Conservation (phyloP, 2,888 invertebrate species). For the Drosophila infuscata region DNA sequence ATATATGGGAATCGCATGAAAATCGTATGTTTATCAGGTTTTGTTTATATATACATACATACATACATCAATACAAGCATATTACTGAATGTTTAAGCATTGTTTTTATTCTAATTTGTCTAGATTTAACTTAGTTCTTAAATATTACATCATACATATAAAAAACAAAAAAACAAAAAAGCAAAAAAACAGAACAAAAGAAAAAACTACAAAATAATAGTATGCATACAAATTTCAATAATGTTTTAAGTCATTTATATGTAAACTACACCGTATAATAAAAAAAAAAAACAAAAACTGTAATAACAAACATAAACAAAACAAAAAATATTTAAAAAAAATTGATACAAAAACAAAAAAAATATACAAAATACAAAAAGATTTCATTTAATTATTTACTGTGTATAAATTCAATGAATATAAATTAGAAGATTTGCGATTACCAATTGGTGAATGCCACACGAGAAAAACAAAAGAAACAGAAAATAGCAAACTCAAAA, state of each 20-base stretch:
- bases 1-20: conserved; percentile 28
- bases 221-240: conserved; percentile 52
- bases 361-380: conserved; percentile 34
- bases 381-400: conserved; percentile 57
- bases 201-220: conserved; percentile 23
- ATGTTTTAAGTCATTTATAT: conserved; percentile 70
- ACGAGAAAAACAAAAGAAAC: not conserved
- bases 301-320: conserved; percentile 48
- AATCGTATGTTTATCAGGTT: conserved; percentile 54
- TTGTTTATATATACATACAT: conserved; percentile 47
- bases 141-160: conserved; percentile 37
- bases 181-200: not conserved
- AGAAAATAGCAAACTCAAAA: not conserved
- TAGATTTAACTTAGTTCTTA: conserved; percentile 51
- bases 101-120: conserved; percentile 54
- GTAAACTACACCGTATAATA: conserved; percentile 51
- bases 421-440: conserved; percentile 49
- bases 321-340: conserved; percentile 36
- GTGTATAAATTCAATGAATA: conserved; percentile 54
- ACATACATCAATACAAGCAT: conserved; percentile 6
- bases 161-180: not conserved
- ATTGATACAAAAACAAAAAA: conserved; percentile 27
- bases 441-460: conserved; percentile 38
- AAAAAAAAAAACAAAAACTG: conserved; percentile 47
- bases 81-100: conserved; percentile 36